phyloP scores from a whole-genome alignment of 2,113 vertebrate genomes.

The Percopsis transmontana region DNA sequence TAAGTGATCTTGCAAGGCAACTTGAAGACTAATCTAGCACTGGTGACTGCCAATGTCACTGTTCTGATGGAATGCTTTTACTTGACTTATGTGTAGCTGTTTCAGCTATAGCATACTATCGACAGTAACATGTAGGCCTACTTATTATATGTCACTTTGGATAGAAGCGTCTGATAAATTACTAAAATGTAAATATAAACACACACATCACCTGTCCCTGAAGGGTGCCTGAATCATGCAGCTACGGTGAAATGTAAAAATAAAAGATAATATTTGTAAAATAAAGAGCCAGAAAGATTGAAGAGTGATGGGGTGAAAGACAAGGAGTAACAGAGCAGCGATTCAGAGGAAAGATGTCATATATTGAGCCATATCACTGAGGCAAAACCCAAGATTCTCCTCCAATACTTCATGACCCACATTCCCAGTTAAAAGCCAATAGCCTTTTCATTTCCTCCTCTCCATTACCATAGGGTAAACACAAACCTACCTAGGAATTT shows the following conservation, averaged over 20 bases:
- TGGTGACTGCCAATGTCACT: no score
- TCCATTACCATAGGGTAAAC: slow-evolving; percentile 62
- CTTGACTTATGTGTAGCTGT: no score
- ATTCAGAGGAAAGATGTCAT: neutral
- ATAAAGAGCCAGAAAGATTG: slow-evolving; percentile 5
- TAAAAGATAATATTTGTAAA: neutral
- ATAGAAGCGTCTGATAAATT: no score
- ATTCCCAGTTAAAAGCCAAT: slow-evolving; percentile 49
- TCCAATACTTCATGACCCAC: slow-evolving; percentile 39
- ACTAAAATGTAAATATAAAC: no score
- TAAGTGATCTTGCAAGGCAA: no score
- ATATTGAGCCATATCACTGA: slow-evolving; percentile 9
- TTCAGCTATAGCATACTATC: no score
- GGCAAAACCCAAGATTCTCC: slow-evolving; percentile 30
- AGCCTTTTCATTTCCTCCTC: slow-evolving; percentile 56
- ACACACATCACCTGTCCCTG: no score
- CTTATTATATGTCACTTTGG: no score
- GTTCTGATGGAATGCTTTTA: no score
- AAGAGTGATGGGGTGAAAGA: slow-evolving; percentile 6
- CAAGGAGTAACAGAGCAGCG: neutral
- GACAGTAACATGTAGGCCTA: no score
- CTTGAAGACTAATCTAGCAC: no score
- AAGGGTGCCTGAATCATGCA: neutral
- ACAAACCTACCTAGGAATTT: slow-evolving; percentile 69
- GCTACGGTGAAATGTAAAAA: neutral